Conservation (phyloP, 2,888 invertebrate species). For the Agelastica alni region DNA sequence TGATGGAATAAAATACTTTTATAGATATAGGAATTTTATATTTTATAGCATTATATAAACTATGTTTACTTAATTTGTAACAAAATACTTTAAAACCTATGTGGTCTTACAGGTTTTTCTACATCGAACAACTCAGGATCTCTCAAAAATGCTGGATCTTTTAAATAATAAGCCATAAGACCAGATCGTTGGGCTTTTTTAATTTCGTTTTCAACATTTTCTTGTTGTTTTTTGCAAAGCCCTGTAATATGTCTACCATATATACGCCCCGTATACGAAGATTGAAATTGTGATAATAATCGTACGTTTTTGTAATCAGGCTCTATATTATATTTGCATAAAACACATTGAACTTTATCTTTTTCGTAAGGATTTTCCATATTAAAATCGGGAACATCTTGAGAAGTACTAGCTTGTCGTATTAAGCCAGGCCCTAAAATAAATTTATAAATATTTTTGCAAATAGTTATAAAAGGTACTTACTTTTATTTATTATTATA, state of each 20-base stretch:
- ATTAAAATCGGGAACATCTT: conserved; percentile 60
- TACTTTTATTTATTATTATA: conserved; percentile 2
- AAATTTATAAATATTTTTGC: neutral
- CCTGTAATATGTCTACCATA: conserved; percentile 95
- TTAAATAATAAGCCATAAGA: conserved; percentile 82
- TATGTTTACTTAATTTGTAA: too few species aligned
- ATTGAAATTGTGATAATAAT: conserved; percentile 93
- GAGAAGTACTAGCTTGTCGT: conserved; percentile 12
- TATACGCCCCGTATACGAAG: conserved; percentile 89
- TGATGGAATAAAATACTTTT: too few species aligned
- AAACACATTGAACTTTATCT: conserved; percentile 73
- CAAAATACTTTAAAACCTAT: conserved; percentile 67
- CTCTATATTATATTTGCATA: conserved; percentile 80
- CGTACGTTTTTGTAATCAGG: conserved; percentile 91
- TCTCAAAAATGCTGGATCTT: conserved; percentile 76
- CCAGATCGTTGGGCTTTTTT: conserved; percentile 75
- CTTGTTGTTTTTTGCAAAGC: conserved; percentile 82
- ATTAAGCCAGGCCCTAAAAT: neutral
- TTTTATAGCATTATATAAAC: too few species aligned
- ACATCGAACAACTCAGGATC: conserved; percentile 93
- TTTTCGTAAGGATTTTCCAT: conserved; percentile 82
- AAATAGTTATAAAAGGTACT: neutral
- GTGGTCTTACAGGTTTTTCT: conserved; percentile 78
- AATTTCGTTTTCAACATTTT: conserved; percentile 73
- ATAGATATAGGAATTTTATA: too few species aligned